These are phyloP conservation scores for Lonchura striata DNA, from an alignment of 2,113 vertebrate genomes.

Conservation along the genomic window DNA sequence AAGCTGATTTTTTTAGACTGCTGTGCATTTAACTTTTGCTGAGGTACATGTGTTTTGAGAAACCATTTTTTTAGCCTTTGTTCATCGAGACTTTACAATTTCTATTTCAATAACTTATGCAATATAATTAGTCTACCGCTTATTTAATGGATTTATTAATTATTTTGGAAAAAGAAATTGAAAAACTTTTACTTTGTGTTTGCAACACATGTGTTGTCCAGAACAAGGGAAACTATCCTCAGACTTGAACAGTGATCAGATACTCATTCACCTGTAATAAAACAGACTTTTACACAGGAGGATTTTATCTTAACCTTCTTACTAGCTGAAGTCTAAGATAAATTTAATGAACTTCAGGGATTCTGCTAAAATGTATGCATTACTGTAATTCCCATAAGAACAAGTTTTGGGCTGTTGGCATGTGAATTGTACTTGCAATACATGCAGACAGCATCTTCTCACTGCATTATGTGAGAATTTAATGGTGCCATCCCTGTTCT, in stretches of 20 bases:
- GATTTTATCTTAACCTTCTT: neutral
- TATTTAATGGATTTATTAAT: neutral
- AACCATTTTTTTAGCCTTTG: conserved; percentile 5
- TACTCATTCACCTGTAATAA: neutral
- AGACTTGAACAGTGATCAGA: neutral
- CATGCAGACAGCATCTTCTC: neutral
- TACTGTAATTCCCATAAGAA: neutral
- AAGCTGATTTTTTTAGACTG: conserved; percentile 13
- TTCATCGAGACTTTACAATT: neutral
- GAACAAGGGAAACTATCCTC: neutral
- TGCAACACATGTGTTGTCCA: neutral
- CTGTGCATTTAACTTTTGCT: neutral
- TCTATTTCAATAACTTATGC: neutral
- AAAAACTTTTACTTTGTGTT: neutral
- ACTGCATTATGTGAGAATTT: neutral
- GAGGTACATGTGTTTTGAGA: neutral
- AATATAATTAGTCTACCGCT: neutral
- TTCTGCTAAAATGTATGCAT: neutral
- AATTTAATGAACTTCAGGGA: neutral
- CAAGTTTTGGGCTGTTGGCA: neutral
- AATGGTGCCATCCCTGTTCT: neutral
- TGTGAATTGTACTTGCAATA: neutral
- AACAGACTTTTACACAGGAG: neutral
- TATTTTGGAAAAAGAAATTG: neutral
- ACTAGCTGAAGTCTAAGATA: neutral